These are phyloP conservation scores for Cololabis saira DNA, from an alignment of 2,113 vertebrate genomes.

Conservation along the genomic window DNA sequence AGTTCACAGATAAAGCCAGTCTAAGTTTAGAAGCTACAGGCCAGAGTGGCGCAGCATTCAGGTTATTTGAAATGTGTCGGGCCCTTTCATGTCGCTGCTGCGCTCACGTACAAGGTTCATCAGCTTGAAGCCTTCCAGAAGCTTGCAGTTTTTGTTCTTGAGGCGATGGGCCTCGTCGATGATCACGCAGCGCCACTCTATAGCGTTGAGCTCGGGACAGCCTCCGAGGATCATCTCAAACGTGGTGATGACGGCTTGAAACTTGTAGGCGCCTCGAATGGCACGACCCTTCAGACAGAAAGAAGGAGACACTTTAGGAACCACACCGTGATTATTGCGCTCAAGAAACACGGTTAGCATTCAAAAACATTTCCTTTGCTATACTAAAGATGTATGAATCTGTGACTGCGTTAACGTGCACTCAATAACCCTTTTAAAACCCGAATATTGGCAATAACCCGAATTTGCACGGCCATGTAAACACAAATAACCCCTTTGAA, in stretches of 20 bases:
- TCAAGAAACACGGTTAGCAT: too few relatives aligned
- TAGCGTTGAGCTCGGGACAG: constrained; percentile 95
- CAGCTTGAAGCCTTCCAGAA: constrained; percentile 96
- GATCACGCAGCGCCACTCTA: constrained; percentile 97
- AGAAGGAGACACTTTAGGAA: background rate
- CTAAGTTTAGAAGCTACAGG: background rate
- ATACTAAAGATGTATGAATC: too few relatives aligned
- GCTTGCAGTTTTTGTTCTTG: constrained; percentile 99
- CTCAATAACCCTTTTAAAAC: too few relatives aligned
- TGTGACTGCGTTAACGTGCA: too few relatives aligned
- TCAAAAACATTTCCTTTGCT: too few relatives aligned
- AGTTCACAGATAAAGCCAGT: background rate
- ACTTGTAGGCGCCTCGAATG: constrained; percentile 91
- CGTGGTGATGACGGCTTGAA: constrained; percentile 96
- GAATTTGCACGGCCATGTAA: too few relatives aligned
- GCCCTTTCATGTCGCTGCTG: too few relatives aligned
- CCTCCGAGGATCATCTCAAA: constrained; percentile 99
- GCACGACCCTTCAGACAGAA: constrained; percentile 84
- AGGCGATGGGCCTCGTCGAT: constrained; percentile 98
- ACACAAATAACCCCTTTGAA: too few relatives aligned
- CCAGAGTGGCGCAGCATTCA: background rate
- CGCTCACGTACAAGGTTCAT: constrained; percentile 90
- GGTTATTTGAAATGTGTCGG: background rate
- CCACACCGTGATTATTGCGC: background rate
- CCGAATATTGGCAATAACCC: too few relatives aligned